Evolutionary conservation across 1,140 invertebrate species (phyloP), one percentile per base, ranked within the genome.

Genomic region (Galleria mellonella): DNA sequence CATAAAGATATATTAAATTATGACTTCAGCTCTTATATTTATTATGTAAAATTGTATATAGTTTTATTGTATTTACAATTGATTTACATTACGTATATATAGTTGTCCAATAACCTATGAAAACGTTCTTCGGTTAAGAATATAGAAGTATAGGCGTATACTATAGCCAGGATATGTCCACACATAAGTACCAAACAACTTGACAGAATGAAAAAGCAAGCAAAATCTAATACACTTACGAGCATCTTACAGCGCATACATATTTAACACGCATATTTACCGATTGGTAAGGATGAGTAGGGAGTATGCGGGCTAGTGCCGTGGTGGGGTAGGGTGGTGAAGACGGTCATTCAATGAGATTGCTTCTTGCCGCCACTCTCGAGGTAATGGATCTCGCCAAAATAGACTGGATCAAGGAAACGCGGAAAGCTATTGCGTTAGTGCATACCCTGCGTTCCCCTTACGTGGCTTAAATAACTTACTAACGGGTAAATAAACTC

Each of bases 341-440:
- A 63, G 73, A 68, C 67, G 82, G 82, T 83, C 86, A 87, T 87
- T 86, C 86, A 84, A 87, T 87, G 84, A 86, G 84, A 87, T 87
- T 87, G 86, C 85, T 86, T 86, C 83, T 87, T 82, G 83, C 82
- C 76, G 65, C 77, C 78, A 81, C 82, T 85, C 74, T 65, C 64
- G 62, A 74, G 72, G 86, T 87, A 87, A 87, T 87, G 86, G 86
- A 87, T 87, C 84, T 82, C 72, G 58, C 81, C 76, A 66, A 85
- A 87, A 87, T 87, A 84, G 79, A 86, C 81, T 83, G 68, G 71
- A 79, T 85, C 72, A 84, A 82, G 76, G 65, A 84, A 79, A 74
- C 64, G 50, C 55, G 51, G 45, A 14, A 31, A 11, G 63, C 65
- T 60, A 68, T 69, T 68, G 65, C 64, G 55, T 71, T 66, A 69